These are phyloP conservation scores for Hipparchia semele DNA, from an alignment of 2,888 invertebrate species.

Conservation along the genomic window DNA sequence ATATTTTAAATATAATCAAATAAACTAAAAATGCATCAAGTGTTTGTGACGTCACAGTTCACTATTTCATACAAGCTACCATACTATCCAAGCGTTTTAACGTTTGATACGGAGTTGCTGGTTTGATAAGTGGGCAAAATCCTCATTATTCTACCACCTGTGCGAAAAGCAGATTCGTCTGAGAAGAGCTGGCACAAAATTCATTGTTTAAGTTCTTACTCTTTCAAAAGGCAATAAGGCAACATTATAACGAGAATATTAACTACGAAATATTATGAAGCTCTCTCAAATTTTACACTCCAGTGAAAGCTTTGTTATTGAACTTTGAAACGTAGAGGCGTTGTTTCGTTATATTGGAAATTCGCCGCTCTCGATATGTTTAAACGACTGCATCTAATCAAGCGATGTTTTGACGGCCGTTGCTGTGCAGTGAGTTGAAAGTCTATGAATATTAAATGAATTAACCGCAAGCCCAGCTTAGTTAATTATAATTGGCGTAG, in stretches of 20 bases:
- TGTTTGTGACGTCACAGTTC: no score
- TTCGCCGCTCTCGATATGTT: neutral
- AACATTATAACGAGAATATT: neutral
- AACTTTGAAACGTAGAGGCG: neutral
- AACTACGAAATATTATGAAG: neutral
- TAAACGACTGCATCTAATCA: conserved; percentile 16
- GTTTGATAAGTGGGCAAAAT: no score
- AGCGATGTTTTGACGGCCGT: neutral
- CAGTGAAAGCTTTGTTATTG: neutral
- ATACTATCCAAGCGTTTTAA: no score
- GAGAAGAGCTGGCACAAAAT: no score
- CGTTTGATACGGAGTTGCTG: no score
- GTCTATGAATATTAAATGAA: conserved; percentile 11
- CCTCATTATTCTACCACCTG: no score
- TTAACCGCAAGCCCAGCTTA: neutral
- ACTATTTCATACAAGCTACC: no score
- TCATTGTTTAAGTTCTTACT: no score
- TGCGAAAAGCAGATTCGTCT: no score
- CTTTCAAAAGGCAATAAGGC: no score
- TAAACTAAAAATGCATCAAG: no score
- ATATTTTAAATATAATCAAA: no score
- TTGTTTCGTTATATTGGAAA: conserved; percentile 13
- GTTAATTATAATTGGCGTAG: neutral
- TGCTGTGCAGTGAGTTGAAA: neutral
- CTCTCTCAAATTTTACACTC: neutral